Evolutionary conservation across 2,113 vertebrate species (phyloP).

Genomic region (Athene cunicularia): DNA sequence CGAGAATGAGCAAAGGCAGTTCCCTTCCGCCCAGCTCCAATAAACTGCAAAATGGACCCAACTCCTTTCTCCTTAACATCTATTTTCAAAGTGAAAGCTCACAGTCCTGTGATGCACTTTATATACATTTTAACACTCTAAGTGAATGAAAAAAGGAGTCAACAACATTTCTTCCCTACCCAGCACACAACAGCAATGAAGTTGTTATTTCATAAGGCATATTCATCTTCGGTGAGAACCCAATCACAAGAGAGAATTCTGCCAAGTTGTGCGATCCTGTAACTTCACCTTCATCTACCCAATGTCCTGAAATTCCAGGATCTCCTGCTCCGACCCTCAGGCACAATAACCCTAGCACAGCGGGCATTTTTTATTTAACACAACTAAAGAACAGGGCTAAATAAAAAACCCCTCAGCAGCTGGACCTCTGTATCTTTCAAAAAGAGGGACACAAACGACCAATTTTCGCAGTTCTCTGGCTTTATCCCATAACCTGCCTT

Average conservation of each 20-base stretch:
- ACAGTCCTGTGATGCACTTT: background rate
- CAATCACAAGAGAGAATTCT: slow-evolving; percentile 29
- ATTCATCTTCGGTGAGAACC: slow-evolving; percentile 31
- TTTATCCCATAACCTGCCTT: slow-evolving; percentile 40
- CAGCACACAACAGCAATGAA: background rate
- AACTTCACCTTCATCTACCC: background rate
- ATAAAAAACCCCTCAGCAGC: background rate
- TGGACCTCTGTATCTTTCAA: slow-evolving; percentile 6
- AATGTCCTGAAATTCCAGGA: background rate
- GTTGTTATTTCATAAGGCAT: slow-evolving; percentile 63
- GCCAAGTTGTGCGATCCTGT: background rate
- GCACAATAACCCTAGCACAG: background rate
- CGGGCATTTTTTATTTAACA: background rate
- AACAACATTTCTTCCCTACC: background rate
- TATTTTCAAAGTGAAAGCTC: background rate
- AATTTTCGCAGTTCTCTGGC: slow-evolving; percentile 48
- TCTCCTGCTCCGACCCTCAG: background rate
- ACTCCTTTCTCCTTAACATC: background rate
- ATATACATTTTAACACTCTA: background rate
- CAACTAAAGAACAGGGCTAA: background rate
- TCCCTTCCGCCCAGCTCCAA: background rate
- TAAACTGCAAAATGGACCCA: background rate
- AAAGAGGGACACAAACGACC: slow-evolving; percentile 7
- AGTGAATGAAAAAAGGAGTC: background rate
- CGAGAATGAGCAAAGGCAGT: fast-evolving